Conservation (phyloP, 2,113 vertebrate genomes). For the Ornithorhynchus anatinus region DNA sequence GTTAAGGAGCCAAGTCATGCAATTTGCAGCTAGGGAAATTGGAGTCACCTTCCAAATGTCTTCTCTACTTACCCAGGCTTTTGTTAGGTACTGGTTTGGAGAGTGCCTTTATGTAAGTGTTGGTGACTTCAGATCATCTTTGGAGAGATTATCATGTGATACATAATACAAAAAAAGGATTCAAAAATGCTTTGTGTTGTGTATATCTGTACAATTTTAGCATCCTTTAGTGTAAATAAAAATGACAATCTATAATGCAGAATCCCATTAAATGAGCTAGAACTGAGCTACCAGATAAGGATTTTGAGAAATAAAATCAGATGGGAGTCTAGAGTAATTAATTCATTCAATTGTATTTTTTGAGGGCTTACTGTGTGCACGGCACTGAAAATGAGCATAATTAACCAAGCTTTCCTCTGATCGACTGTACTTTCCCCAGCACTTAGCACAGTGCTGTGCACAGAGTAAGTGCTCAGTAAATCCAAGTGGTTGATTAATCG, state of each 20-base stretch:
- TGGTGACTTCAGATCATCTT: background rate
- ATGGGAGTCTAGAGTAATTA: too few relatives aligned
- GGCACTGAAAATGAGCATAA: too few relatives aligned
- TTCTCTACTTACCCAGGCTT: background rate
- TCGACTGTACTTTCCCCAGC: too few relatives aligned
- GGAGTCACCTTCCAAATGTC: background rate
- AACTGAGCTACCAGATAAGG: conserved; percentile 1
- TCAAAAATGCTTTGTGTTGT: too few relatives aligned
- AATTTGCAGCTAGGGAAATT: background rate
- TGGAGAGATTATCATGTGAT: too few relatives aligned
- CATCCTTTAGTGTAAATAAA: background rate
- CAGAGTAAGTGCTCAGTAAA: too few relatives aligned
- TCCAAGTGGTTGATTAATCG: too few relatives aligned
- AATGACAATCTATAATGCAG: conserved; percentile 7
- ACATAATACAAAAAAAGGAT: too few relatives aligned
- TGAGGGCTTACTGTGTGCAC: too few relatives aligned
- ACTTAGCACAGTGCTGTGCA: too few relatives aligned
- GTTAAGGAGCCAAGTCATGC: background rate
- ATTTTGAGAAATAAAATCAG: background rate
- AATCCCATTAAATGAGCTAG: background rate
- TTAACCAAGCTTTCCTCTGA: too few relatives aligned
- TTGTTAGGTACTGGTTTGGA: background rate
- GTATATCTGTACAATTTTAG: background rate
- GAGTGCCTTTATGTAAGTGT: background rate
- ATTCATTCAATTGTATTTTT: too few relatives aligned